These are phyloP conservation scores for Dusona sp. DNA, from an alignment of 2,888 invertebrate genomes.

Conservation along the genomic window DNA sequence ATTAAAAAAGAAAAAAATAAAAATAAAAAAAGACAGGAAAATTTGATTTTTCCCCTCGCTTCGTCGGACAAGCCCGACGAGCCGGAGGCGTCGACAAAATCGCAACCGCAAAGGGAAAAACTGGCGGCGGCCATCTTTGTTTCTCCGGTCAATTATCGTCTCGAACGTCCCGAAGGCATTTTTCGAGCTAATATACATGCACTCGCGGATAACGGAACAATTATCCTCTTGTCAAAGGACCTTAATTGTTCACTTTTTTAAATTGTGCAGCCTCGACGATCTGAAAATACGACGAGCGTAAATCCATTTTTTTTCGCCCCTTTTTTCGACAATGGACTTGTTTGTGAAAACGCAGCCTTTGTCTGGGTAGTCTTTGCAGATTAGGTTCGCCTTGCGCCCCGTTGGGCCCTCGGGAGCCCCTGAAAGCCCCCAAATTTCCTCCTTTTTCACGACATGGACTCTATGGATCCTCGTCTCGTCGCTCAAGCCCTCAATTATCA, in stretches of 20 bases:
- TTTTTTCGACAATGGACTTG: not conserved
- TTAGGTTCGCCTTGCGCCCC: constrained; percentile 45
- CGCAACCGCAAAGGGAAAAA: constrained; percentile 1
- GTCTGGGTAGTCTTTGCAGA: constrained; percentile 70
- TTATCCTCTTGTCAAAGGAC: not conserved
- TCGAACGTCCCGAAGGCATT: not conserved
- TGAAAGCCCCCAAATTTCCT: not conserved
- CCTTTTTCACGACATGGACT: constrained; percentile 82
- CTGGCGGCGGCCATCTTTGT: constrained; percentile 31
- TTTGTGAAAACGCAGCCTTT: constrained; percentile 38
- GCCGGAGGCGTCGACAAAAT: not conserved
- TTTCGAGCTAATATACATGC: not conserved
- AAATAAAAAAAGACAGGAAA: not conserved
- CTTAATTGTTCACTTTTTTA: not conserved
- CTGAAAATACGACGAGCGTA: constrained; percentile 1
- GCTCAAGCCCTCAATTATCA: constrained; percentile 92
- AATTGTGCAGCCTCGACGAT: not conserved
- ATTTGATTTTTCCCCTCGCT: not conserved
- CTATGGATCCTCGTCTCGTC: constrained; percentile 87
- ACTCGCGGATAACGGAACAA: not conserved
- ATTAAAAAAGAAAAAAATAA: not conserved
- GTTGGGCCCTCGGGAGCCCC: not conserved
- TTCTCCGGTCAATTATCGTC: constrained; percentile 15
- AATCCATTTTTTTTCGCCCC: constrained; percentile 8
- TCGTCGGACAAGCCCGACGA: constrained; percentile 1